Percentiles rank a stretch among this genome's conserved stretches.
Evolutionary conservation across 2,888 invertebrate species (phyloP).

Genomic region (Drosophila setosimentum): DNA sequence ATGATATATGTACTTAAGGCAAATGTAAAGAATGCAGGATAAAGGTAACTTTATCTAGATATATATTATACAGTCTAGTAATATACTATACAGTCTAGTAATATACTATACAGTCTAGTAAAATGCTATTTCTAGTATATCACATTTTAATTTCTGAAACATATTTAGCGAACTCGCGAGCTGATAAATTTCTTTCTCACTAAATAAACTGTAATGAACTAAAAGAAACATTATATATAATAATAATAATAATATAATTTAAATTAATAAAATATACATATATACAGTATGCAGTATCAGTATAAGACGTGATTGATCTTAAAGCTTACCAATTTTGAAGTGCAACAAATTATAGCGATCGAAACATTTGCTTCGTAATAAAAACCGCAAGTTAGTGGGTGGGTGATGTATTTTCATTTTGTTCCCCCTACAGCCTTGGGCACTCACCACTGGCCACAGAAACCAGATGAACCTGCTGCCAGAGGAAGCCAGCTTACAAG

Average conservation of each 20-base stretch:
- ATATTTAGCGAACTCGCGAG: background rate
- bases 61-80: background rate
- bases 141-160: background rate
- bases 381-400: constrained; percentile 24
- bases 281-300: too few species aligned
- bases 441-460: background rate
- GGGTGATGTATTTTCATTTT: constrained; percentile 15
- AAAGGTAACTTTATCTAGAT: background rate
- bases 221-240: background rate
- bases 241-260: background rate
- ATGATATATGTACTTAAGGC: background rate
- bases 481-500: constrained; percentile 10
- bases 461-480: background rate
- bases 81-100: background rate
- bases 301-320: too few species aligned
- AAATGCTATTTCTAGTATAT: background rate
- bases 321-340: constrained; percentile 33
- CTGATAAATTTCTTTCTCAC: background rate
- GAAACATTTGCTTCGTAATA: constrained; percentile 17
- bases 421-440: constrained; percentile 8
- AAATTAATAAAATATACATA: background rate
- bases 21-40: background rate
- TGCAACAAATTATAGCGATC: constrained; percentile 49
- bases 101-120: background rate
- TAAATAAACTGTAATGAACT: background rate